These are phyloP conservation scores for Lophius piscatorius DNA, from an alignment of 2,113 vertebrate species.

Conservation along the genomic window DNA sequence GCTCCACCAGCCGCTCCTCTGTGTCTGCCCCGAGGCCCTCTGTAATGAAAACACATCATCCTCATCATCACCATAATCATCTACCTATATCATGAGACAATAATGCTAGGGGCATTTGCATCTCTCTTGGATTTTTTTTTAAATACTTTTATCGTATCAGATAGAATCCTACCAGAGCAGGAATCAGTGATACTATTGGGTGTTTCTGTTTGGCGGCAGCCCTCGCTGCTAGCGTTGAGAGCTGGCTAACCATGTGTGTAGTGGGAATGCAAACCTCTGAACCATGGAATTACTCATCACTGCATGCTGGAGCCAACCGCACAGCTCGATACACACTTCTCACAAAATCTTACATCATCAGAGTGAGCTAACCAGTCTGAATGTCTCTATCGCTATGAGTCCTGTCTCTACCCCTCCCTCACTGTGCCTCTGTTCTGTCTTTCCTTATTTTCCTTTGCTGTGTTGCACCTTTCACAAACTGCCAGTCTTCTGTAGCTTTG, in stretches of 20 bases:
- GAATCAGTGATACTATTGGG: constrained; percentile 5
- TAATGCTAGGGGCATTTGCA: constrained; percentile 18
- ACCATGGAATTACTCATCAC: constrained; percentile 53
- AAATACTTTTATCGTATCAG: constrained; percentile 2
- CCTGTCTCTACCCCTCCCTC: constrained; percentile 38
- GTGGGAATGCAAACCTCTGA: constrained; percentile 30
- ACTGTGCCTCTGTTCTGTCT: constrained; percentile 25
- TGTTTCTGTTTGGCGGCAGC: not conserved
- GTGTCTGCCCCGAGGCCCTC: constrained; percentile 87
- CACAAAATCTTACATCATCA: constrained; percentile 57
- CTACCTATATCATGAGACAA: constrained; percentile 8
- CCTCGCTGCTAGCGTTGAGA: constrained; percentile 16
- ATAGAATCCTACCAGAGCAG: constrained; percentile 14
- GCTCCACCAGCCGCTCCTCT: constrained; percentile 92
- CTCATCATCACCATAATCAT: constrained; percentile 36
- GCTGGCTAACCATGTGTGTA: constrained; percentile 24
- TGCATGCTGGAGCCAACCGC: constrained; percentile 48
- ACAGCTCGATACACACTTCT: constrained; percentile 42
- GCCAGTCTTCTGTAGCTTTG: constrained; percentile 54
- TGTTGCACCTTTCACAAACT: constrained; percentile 42
- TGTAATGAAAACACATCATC: constrained; percentile 63
- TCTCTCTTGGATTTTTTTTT: constrained; percentile 23
- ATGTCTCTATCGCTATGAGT: constrained; percentile 47
- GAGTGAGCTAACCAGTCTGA: constrained; percentile 62
- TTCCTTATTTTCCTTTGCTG: constrained; percentile 36